Evolutionary conservation across 2,797 vertebrate genomes (phyloP).

Genomic region (Pantherophis alleghaniensis): DNA sequence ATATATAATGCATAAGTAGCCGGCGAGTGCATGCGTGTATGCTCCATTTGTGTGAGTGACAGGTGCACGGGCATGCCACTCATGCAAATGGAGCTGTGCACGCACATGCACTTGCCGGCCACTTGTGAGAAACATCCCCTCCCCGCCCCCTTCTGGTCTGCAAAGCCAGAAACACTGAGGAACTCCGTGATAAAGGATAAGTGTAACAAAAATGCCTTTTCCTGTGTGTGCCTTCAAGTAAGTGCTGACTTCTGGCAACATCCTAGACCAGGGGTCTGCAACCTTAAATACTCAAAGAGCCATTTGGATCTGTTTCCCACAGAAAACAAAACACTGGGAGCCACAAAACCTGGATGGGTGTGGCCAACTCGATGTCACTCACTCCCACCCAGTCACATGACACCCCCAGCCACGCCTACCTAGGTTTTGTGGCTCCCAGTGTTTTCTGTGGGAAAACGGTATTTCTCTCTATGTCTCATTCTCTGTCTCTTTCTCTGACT

Average conservation of each 20-base stretch:
- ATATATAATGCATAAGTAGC: not conserved
- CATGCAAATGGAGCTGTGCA: not conserved
- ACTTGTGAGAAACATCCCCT: not conserved
- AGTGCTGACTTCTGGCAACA: not conserved
- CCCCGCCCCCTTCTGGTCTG: fast-evolving
- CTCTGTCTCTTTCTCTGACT: too few species aligned
- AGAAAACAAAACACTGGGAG: too few species aligned
- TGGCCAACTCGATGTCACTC: too few species aligned
- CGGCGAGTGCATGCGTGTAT: fast-evolving
- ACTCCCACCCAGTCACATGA: too few species aligned
- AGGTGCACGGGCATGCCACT: not conserved
- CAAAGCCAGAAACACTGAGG: not conserved
- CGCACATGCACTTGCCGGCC: fast-evolving
- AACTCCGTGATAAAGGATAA: not conserved
- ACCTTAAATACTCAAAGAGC: too few species aligned
- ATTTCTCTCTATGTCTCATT: too few species aligned
- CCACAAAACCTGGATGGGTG: too few species aligned
- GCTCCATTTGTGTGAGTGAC: not conserved
- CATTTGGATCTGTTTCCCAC: too few species aligned
- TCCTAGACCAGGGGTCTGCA: not conserved
- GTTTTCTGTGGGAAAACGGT: too few species aligned
- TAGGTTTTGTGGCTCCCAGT: too few species aligned
- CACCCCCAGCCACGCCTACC: too few species aligned
- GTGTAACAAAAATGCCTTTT: not conserved
- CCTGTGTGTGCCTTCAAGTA: not conserved